Evolutionary conservation across 53 echinoderm and acorn worm genomes (phyloP), one percentile per base, ranked within the genome.

Genomic region (Apostichopus leukothele): DNA sequence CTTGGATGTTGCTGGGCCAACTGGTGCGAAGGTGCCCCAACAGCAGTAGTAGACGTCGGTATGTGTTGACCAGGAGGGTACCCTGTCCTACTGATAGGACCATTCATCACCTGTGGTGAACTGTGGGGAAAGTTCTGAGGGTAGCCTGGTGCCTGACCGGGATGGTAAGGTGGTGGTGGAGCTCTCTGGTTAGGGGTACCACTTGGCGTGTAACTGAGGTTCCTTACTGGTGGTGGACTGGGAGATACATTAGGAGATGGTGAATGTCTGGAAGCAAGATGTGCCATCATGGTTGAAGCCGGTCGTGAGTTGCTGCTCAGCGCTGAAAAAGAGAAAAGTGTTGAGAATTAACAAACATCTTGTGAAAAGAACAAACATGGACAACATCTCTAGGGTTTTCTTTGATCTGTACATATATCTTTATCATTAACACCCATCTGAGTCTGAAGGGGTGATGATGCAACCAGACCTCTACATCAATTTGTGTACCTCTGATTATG

Each of bases 241-340:
- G 89, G 91, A 57, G 90, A 83, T 20, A 88, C 83, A 22, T 91
- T 90, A 7, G 90, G 90, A 20, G 90, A 91, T 13, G 96, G 96
- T 22, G 96, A 96, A 75, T 94, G 92, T 74, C 92, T 89, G 75
- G 92, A 91, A 20, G 96, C 96, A 77, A 96, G 91, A 81, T 91
- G 88, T 2, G 93, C 94, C 89, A 96, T 96, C 93, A 96, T 96
- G 79, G 91, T 92, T 21, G 96, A 96, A 13, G 96, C 96, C 53
- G 94, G 88, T 89, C 91, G 51, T 53, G 87, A 84, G 74, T 87
- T 79, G 88, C 84, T 87, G 88, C 78, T 91, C 90, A 91, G 20
- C 63, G 74, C 93, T 93, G 91, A 67, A 88, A 86, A 91, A 90
- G 76, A 11, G 74, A 86, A 89, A 50, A 73, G 9, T 20, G 13